Evolutionary conservation across 1,140 invertebrate species (phyloP).

Genomic region (Heliconius hermathena): DNA sequence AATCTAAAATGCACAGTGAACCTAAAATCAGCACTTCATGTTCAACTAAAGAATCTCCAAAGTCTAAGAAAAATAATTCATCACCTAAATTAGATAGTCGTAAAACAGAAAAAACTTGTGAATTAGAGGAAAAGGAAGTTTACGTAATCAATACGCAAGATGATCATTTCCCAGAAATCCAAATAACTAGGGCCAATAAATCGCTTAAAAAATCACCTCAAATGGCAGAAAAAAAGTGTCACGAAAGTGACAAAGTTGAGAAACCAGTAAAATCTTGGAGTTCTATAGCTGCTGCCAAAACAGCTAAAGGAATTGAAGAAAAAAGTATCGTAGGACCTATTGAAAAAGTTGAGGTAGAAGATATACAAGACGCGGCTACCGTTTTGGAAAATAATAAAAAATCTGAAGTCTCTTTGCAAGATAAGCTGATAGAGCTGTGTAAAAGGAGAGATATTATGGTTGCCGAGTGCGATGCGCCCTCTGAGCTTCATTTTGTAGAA

Average conservation of each 20-base stretch:
- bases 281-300: conserved; percentile 65
- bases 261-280: conserved; percentile 66
- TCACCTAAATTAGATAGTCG: conserved; percentile 56
- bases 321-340: conserved; percentile 28
- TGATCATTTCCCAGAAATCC: conserved; percentile 75
- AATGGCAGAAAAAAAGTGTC: conserved; percentile 46
- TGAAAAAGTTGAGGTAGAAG: conserved; percentile 26
- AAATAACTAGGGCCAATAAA: conserved; percentile 71
- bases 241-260: conserved; percentile 43
- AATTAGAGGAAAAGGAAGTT: conserved; percentile 66
- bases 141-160: conserved; percentile 71
- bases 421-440: conserved; percentile 71
- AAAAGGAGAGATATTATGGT: conserved; percentile 78
- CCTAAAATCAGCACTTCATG: conserved; percentile 33
- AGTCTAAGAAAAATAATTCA: conserved; percentile 62
- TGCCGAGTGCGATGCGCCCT: conserved; percentile 72
- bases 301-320: conserved; percentile 50
- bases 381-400: conserved; percentile 47
- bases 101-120: conserved; percentile 50
- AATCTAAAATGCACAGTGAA: conserved; percentile 19
- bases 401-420: conserved; percentile 62
- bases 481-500: conserved; percentile 74
- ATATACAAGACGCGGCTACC: conserved; percentile 30
- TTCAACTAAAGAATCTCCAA: conserved; percentile 52
- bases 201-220: conserved; percentile 63